Base-by-base conservation (phyloP, 2,113 vertebrate genomes). In the Plestiodon gilberti region DNA sequence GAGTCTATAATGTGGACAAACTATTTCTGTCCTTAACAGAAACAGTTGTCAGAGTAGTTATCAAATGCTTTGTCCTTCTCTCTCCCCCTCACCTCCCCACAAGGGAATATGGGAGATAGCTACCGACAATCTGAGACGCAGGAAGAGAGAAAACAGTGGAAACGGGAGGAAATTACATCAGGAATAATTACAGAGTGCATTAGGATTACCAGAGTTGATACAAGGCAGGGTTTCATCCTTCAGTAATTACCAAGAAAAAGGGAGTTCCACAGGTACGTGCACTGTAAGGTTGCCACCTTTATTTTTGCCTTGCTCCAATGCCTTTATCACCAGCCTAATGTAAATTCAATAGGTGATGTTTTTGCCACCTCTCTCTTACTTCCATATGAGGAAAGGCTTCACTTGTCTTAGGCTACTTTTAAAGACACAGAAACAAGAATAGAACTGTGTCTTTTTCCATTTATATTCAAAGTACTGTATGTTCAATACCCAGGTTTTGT, bases 151-250 rank as follows among this genome's bases (percentile, higher is more conserved):
- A 86, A 55, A 22, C 65, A 52, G 59, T 64, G 40, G 40, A 74
- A 73, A 61, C 30, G 78, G 17, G 57, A 86, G 69, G 78, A 86
- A 86, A 86, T 81, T 74, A 64, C 78, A 74, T 86, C 57, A 74
- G 57, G 57, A 22, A 80, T 74, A 86, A 86, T 81, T 86, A 81
- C 57, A 64, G 57, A 52, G 3, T 74, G 40, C 78, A 65, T 81
- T 81, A 74, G 64, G 15, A 10, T 57, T 74, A 64, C 35, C 67
- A 74, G 59, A 73, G 73, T 11, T 52, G 78, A 81, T 33, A 65
- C 10, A 81, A 74, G 40, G 78, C 85, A 86, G 69, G 57, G 38
- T 86, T 67, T 22, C 78, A 17, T 65, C 61, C 62, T 78, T 78
- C 77, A 77, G 67, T 67, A 78, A 77, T 35, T 28, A 67, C 8